A percentile compares a stretch with the other conserved stretches of the same genome.
Evolutionary conservation across 2,113 vertebrate genomes (phyloP).

Genomic region (Xiphorhynchus elegans): DNA sequence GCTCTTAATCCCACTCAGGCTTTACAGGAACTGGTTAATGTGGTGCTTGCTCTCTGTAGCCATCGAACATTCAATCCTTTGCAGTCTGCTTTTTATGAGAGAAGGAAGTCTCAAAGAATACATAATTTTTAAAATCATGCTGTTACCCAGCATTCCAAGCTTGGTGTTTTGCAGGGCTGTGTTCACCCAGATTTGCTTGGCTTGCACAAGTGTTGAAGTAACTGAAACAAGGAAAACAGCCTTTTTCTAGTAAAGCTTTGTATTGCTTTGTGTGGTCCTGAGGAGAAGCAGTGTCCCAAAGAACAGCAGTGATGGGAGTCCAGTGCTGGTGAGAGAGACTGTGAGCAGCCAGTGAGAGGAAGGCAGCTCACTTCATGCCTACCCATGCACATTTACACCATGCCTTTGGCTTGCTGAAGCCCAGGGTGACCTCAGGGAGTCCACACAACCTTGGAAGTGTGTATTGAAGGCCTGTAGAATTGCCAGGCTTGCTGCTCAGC

Average conservation of each 20-base stretch:
- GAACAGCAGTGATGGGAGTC: not conserved
- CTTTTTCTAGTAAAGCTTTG: not conserved
- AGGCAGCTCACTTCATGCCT: not conserved
- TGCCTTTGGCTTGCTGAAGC: not conserved
- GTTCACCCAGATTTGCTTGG: not conserved
- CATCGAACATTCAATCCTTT: not conserved
- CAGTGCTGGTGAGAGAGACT: not conserved
- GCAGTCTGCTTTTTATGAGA: not conserved
- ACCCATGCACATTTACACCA: not conserved
- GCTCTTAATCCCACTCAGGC: not conserved
- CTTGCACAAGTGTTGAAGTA: not conserved
- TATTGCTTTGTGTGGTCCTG: not conserved
- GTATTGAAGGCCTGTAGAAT: not conserved
- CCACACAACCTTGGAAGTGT: not conserved
- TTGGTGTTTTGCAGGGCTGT: not conserved
- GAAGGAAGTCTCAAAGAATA: not conserved
- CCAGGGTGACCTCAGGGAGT: not conserved
- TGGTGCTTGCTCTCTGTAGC: not conserved
- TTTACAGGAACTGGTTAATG: not conserved
- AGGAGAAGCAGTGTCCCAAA: not conserved
- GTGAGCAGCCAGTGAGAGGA: not conserved
- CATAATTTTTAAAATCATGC: rapidly evolving
- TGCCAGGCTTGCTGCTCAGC: not conserved
- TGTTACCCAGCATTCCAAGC: not conserved
- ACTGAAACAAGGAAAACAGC: not conserved